Evolutionary conservation across 2,113 vertebrate genomes (phyloP).

Genomic region (Peromyscus maniculatus): DNA sequence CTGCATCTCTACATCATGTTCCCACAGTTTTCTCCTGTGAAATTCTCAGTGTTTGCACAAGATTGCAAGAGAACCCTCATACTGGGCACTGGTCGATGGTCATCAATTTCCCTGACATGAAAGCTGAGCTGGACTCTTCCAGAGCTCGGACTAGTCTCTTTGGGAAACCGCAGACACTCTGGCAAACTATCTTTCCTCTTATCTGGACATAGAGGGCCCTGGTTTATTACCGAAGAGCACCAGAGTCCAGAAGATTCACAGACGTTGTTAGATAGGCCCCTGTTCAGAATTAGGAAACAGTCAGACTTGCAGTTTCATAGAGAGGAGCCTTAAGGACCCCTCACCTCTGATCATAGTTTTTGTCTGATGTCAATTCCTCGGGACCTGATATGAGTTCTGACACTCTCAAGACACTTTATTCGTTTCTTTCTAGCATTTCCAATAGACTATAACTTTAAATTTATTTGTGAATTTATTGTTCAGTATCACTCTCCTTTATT

Average conservation of each 20-base stretch:
- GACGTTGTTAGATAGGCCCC: accelerated
- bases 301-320: too few relatives aligned
- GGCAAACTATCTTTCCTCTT: neutral
- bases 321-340: neutral
- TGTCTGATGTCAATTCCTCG: neutral
- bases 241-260: neutral
- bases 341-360: neutral
- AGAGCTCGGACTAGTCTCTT: neutral
- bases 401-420: neutral
- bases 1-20: neutral
- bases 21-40: slow-evolving; percentile 6
- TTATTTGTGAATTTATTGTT: slow-evolving; percentile 10
- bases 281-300: neutral
- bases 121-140: slow-evolving; percentile 59
- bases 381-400: neutral
- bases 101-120: slow-evolving; percentile 62
- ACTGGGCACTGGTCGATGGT: neutral
- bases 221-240: neutral
- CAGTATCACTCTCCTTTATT: neutral
- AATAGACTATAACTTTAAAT: neutral
- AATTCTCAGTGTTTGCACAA: slow-evolving; percentile 21
- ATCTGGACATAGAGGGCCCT: neutral
- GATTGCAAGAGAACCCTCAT: neutral
- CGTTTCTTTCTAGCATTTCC: neutral
- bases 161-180: neutral